Percentiles rank a stretch among this genome's conserved stretches.
Conservation (phyloP, 2,797 vertebrate species). For the Corythornis leucogaster region DNA sequence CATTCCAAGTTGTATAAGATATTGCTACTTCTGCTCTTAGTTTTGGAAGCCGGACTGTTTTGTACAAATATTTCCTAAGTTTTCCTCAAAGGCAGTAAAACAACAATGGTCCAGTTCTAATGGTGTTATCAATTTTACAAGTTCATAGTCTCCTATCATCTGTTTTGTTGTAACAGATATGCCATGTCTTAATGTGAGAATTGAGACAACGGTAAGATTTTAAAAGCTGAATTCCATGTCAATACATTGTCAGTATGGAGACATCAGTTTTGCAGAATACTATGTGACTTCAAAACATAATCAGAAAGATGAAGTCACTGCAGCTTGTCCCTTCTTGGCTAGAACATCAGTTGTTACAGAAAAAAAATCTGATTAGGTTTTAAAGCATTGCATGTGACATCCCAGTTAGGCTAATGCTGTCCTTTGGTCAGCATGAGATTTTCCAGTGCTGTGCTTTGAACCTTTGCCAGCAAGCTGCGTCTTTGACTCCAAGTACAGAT, state of each 20-base stretch:
- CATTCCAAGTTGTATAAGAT: not conserved
- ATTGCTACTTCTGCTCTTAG: not conserved
- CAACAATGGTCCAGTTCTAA: not conserved
- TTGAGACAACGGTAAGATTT: not conserved
- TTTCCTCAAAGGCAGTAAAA: not conserved
- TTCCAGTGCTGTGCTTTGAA: not conserved
- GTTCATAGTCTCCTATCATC: not conserved
- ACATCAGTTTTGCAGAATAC: not conserved
- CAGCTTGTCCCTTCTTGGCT: not conserved
- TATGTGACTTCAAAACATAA: not conserved
- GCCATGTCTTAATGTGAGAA: not conserved
- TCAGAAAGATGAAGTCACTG: not conserved
- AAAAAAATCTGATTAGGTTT: not conserved
- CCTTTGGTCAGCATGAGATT: rapidly evolving
- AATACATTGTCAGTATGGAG: not conserved
- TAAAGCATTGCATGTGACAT: not conserved
- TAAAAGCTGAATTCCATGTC: not conserved
- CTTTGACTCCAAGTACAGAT: not conserved
- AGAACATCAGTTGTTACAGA: not conserved
- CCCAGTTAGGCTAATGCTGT: not conserved
- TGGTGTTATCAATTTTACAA: not conserved
- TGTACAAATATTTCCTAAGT: not conserved
- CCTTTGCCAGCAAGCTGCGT: not conserved
- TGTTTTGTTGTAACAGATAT: not conserved
- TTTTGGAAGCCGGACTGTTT: not conserved